Evolutionary conservation across 2,113 vertebrate genomes (phyloP), one percentile per base, ranked within the genome.

Genomic region (Thalassarche chlororhynchos): DNA sequence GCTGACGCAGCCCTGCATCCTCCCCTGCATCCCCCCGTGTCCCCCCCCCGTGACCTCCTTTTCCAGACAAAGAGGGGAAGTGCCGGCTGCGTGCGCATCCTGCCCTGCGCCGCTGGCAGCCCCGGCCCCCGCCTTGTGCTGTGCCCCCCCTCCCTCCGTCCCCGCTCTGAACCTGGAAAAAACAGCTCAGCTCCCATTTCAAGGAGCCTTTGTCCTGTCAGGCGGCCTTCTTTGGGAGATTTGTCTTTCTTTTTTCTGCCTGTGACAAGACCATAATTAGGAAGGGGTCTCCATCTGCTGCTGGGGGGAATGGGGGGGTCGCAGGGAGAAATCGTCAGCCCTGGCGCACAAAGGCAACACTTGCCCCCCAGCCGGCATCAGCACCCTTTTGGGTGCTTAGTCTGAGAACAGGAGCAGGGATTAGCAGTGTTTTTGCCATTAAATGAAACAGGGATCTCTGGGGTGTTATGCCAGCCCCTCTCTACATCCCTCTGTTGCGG

Each of bases 61-160:
- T 97, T 65, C 31, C 97, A 96, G 98, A 98, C 98, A 98, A 98
- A 98, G 98, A 95, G 40, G 80, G 97, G 98, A 97, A 96, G 94
- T 72, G 81, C 81, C 31, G 96, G 74, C 95, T 86, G 98, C 96
- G 97, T 81, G 32, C 96, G 98, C 96, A 98, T 81, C 97, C 82
- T 93, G 74, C 95, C 78, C 94, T 87, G 95, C 88, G 20, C 29
- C 11, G 12, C 58, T 57, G 44, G 38, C 77, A 52, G 18, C 64
- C 38, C 44, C 26, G 8, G 17, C 46, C 40, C 38, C 32, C 23
- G 2, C 9, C 40, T 46, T 42, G 1, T 42, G 24, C 47, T 31
- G 2, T 21, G 10, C 66, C 40, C 32, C 32, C 46, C 76, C 58
- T 51, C 29, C 23, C 17, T 57, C 55, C 25, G 21, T 24, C 88